Evolutionary conservation across 1,140 invertebrate genomes (phyloP), one percentile per base, ranked within the genome.

Genomic region (Lordiphosa collinella): DNA sequence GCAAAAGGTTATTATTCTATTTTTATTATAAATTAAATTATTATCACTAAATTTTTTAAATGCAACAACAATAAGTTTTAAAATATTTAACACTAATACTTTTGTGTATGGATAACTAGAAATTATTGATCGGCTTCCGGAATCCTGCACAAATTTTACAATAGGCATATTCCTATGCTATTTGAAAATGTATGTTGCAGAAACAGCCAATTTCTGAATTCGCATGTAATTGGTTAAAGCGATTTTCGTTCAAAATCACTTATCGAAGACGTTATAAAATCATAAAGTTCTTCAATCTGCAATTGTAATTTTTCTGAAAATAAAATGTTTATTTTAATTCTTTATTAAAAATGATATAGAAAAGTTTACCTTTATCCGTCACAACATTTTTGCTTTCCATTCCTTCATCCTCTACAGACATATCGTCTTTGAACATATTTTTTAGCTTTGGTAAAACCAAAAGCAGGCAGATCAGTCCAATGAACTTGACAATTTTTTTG

Each of bases 401-500:
- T 14, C 57, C 69, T 7, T 75, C 69, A 18, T 80, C 72, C 35
- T 72, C 78, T 11, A 51, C 38, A 4, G 59, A 55, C 52, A 55
- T 64, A 12, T 78, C 67, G 12, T 84, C 86, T 11, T 68, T 67
- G 10, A 88, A 74, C 29, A 88, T 41, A 44, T 62, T 87, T 56
- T 92, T 92, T 9, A 95, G 88, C 74, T 93, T 93, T 0, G 94
- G 94, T 47, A 95, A 92, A 57, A 95, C 94, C 6, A 95, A 80
- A 49, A 95, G 76, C 59, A 95, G 89, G 78, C 93, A 95, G 48
- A 95, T 91, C 1, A 94, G 88, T 0, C 93, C 94, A 31, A 95
- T 92, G 78, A 94, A 94, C 75, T 94, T 94, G 11, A 95, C 92
- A 43, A 94, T 92, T 88, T 95, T 93, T 84, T 95, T 94, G 68